Base-by-base conservation (phyloP, 2,888 invertebrate genomes). In the Gisinianus flammeolus region DNA sequence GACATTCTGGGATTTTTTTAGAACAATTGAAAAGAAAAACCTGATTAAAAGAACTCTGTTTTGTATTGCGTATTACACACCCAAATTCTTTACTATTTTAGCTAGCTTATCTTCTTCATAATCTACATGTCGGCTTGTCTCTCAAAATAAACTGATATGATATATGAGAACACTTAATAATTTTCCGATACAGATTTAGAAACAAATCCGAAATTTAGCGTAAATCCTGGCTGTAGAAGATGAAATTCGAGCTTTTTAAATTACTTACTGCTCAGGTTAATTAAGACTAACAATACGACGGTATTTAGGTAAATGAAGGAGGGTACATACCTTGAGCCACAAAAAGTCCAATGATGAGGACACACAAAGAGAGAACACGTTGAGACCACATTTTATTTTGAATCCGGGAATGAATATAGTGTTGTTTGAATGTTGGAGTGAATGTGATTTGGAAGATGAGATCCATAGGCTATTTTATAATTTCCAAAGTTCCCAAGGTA, bases 391-490 rank as follows among this genome's bases (percentile, higher is more conserved):
- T 74, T 64, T 64, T 62, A 24, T 26, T 26, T 62, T 71, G 71
- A 58, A 54, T 58, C 28, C 26, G 71, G 54, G 71, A 71, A 71
- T 71, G 71, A 54, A 71, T 69, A 1, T 2, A 44, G 44, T 35
- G 35, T 8, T 5, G 35, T 8, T 16, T 44, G 44, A 6, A 19
- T 16, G 44, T 44, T 74, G 35, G n/a, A 73, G 26, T 56, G 73
- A 73, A 22, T 62, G 64, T 74, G 73, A 71, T 71, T 52, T 64
- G 30, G 77, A 77, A 77, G 77, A 77, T 77, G 77, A 28, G 70
- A 64, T 64, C 71, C 77, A 66, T 70, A 44, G 64, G 77, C 77
- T 77, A 54, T 77, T 77, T 77, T 77, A 77, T 77, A 77, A 77
- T 77, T 74, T 74, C 62, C 64, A 74, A 70, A 74, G 26, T 67